phyloP scores from a whole-genome alignment of 2,888 invertebrate species.

The Plebejus argus region DNA sequence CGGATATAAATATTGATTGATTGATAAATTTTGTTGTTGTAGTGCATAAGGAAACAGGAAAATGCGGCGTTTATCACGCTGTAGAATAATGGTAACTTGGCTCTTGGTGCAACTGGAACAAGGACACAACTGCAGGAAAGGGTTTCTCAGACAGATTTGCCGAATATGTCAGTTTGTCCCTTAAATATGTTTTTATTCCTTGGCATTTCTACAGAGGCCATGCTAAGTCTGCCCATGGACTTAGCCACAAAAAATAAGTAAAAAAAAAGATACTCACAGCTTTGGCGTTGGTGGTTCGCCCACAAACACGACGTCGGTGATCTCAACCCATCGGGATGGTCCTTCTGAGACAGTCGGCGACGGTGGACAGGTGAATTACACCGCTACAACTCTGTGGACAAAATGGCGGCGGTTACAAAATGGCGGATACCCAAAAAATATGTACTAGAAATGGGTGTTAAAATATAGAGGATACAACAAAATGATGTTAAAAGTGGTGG shows the following conservation, averaged over 20 bases:
- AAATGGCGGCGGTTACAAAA: slow-evolving; percentile 24
- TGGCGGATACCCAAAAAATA: background rate
- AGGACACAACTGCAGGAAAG: too few relatives aligned
- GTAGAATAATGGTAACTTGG: background rate
- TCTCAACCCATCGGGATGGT: slow-evolving; percentile 78
- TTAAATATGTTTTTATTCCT: too few relatives aligned
- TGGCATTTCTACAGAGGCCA: too few relatives aligned
- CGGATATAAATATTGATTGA: slow-evolving; percentile 28
- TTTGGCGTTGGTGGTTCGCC: slow-evolving; percentile 76
- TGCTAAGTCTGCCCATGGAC: too few relatives aligned
- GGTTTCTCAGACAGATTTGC: too few relatives aligned
- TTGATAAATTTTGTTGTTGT: background rate
- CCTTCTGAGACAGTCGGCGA: slow-evolving; percentile 61
- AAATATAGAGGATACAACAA: background rate
- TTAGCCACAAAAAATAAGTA: too few relatives aligned
- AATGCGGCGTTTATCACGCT: background rate
- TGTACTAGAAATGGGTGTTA: background rate
- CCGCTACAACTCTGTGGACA: slow-evolving; percentile 74
- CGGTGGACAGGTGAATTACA: slow-evolving; percentile 66
- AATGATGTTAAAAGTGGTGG: too few relatives aligned
- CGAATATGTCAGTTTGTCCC: too few relatives aligned
- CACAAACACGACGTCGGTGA: slow-evolving; percentile 76
- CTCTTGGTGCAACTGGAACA: too few relatives aligned
- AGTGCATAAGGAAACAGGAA: background rate
- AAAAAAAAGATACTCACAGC: slow-evolving; percentile 61